These are phyloP conservation scores for Malthinus seriepunctatus DNA, from an alignment of 2,888 invertebrate genomes.

Conservation along the genomic window DNA sequence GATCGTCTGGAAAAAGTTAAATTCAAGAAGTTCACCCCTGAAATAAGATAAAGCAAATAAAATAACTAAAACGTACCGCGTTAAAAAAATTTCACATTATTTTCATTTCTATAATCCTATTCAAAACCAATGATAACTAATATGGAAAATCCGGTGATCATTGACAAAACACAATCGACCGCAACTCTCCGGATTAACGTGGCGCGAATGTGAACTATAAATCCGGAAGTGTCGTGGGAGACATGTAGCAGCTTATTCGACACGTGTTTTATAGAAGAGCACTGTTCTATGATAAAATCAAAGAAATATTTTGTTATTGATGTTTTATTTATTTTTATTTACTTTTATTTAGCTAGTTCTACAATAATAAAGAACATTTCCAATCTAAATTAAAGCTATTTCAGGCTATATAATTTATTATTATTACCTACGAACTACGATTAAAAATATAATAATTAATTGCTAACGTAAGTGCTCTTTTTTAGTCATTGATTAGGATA, in stretches of 20 bases:
- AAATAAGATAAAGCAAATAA: no score
- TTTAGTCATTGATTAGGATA: no score
- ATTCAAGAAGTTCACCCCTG: no score
- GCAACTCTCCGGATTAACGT: constrained; percentile 30
- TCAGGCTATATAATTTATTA: no score
- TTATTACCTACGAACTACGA: no score
- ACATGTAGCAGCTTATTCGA: constrained; percentile 32
- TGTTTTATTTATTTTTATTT: neutral
- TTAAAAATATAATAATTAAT: no score
- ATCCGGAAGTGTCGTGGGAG: constrained; percentile 36
- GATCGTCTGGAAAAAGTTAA: no score
- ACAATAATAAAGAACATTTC: no score
- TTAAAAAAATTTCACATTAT: no score
- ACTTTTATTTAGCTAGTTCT: neutral
- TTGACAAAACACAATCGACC: constrained; percentile 30
- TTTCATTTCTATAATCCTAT: constrained; percentile 19
- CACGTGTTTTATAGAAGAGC: constrained; percentile 34
- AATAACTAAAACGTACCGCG: no score
- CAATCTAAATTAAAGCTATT: no score
- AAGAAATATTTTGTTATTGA: neutral
- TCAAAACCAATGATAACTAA: constrained; percentile 26
- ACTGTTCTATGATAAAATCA: constrained; percentile 29
- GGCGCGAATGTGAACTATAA: constrained; percentile 32
- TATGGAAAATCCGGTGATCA: constrained; percentile 30
- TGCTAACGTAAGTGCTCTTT: no score